Evolutionary conservation across 2,797 vertebrate species (phyloP), one percentile per base, ranked within the genome.

Genomic region (Miichthys miiuy): DNA sequence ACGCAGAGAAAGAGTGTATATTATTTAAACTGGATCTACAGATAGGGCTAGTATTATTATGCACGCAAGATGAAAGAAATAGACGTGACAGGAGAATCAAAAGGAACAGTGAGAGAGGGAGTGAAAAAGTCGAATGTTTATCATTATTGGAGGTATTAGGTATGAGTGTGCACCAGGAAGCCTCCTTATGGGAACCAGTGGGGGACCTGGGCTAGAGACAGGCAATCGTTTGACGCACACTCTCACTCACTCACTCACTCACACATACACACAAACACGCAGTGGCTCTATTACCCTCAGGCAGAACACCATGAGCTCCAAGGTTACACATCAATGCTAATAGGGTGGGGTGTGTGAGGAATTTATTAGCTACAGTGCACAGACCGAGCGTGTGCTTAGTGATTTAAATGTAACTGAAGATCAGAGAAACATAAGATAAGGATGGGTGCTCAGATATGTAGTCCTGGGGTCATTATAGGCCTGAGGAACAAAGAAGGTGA

Each of bases 251-350:
- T 52, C 34, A 66, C 56, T 52, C 34, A 67, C 67, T 56, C 70
- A 61, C 34, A 54, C 2, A 75, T 12, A 85, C 64, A 77, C 73
- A 84, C 57, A 75, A 65, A 81, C 74, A 84, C 44, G 51, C 76
- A 85, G 75, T 67, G 74, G 51, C 73, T 89, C 62, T 85, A 75
- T 88, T 81, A 83, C 89, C 89, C 89, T 77, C 68, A 87, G 90
- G 91, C 91, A 80, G 84, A 93, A 93, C 89, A 92, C 88, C 88
- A 81, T 81, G 85, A 87, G 91, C 92, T 90, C 88, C 93, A 95
- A 95, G 94, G 94, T 95, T 94, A 94, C 91, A 94, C 91, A 93
- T 95, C 91, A 92, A 89, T 93, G 93, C 90, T 94, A 94, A 94
- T 91, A 93, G 87, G 91, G 75, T 81, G 81, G 71, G 81, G 81